Base-by-base conservation (phyloP, 2,113 vertebrate species). In the Callorhinus ursinus region DNA sequence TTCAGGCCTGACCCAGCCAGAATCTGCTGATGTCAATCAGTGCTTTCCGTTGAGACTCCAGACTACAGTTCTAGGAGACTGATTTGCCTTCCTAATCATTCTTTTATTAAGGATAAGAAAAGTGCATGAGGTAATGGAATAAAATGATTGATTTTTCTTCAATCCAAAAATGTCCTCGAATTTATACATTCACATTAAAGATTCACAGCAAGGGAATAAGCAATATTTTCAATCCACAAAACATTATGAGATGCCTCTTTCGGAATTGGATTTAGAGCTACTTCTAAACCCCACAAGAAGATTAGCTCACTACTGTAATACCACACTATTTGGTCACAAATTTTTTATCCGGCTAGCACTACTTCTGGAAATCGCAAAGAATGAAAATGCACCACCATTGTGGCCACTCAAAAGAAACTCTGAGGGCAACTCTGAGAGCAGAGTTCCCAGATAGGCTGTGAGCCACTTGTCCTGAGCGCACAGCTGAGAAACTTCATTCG, bases 91-190 rank as follows among this genome's bases (percentile, higher is more conserved):
- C 12, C 6, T 88, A 88, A 69, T 72, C 46, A 83, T 83, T 39
- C 13, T 46, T 74, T 77, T 72, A 85, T 69, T 61, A 76, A 72
- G 36, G 18, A 46, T 65, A 67, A 67, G n/a, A 90, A 69, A 82
- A 65, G 9, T 59, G 18, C 24, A 51, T 71, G 26, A 61, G 5
- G 19, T 81, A 93, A 77, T 46, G n/a, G 6, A 59, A 94, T 77
- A 93, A 92, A 95, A 79, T 93, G 5, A 83, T 28, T 42, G 21
- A 63, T 84, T 72, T 86, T 96, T 59, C 49, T 80, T 96, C 24
- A 79, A 63, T 63, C 14, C 36, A 19, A 77, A 95, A 93, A 31
- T 81, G 11, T 79, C 57, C 18, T 42, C 93, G 69, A 90, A 96
- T 95, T 89, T 55, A 77, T 18, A 79, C 21, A 95, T 22, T 11